Base-by-base conservation (phyloP, 1,140 invertebrate species). In the Ceratina australensis region DNA sequence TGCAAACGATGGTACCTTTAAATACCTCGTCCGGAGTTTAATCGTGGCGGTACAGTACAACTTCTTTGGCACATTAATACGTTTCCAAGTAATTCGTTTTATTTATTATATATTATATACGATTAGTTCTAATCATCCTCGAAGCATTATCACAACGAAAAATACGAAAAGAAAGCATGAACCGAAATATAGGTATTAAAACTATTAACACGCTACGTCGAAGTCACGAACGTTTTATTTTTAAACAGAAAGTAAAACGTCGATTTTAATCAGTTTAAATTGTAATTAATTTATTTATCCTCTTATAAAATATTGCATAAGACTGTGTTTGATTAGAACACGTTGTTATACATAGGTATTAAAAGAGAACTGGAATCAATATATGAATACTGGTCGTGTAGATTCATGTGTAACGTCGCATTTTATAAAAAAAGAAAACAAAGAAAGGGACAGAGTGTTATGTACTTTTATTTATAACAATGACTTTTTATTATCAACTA, bases 41-140 rank as follows among this genome's bases (percentile, higher is more conserved):
- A 83, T 82, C 82, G 77, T 89, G 88, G 84, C 89, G 88, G 80
- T 85, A 86, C 22, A 89, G 87, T 79, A 86, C 87, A 72, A 86
- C 89, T 20, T 89, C 86, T 63, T 87, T 90, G 68, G 89, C 88
- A 73, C 89, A 88, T 87, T 89, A 80, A 83, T 72, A 42, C 47
- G 64, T 71, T 80, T 49, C 61, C 28, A 67, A 66, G 18, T 67
- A 79, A 79, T 74, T 75, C 71, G 78, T 73, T 80, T 82, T 83
- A 82, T 75, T 83, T 78, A 79, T 78, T 83, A 69, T 28, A 18
- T 68, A n/a, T 54, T 54, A 54, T 28, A 59, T 49, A 57, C 20
- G 52, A 54, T 42, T 83, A 79, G 64, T 83, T 64, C 73, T 71
- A 54, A 68, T 52, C n/a, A 42, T 26, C 52, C 72, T 65, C 5